phyloP scores from a whole-genome alignment of 2,113 vertebrate genomes.

The Larimichthys polyactis region DNA sequence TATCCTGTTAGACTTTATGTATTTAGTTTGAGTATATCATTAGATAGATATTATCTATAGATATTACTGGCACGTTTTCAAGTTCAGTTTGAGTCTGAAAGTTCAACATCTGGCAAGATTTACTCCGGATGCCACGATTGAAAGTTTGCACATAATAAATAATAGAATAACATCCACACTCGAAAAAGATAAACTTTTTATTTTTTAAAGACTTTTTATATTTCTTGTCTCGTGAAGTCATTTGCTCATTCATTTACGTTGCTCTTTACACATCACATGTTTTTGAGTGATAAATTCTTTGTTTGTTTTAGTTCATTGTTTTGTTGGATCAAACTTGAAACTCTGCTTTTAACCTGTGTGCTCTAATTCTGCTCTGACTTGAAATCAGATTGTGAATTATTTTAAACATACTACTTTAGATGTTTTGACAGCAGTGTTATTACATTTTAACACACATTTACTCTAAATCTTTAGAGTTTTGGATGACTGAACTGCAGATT shows the following conservation, averaged over 20 bases:
- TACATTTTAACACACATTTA: neutral
- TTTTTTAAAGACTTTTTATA: neutral
- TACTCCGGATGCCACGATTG: too few species aligned
- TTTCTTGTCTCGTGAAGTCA: neutral
- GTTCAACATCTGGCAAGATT: neutral
- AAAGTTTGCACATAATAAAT: neutral
- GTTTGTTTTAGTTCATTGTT: neutral
- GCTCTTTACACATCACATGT: neutral
- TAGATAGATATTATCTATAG: neutral
- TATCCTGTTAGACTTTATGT: neutral
- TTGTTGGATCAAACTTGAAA: neutral
- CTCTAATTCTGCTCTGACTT: neutral
- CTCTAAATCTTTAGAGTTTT: neutral
- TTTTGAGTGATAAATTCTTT: neutral
- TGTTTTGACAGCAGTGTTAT: too few species aligned
- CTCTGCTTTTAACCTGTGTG: neutral
- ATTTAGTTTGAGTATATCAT: neutral
- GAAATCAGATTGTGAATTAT: neutral
- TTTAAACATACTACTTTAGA: neutral
- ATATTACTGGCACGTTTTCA: too few species aligned
- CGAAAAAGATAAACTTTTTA: neutral
- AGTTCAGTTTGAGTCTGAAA: neutral
- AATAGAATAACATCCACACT: neutral
- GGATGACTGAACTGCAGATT: neutral
- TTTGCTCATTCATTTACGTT: neutral